Conservation (phyloP, 2,113 vertebrate species). For the Microtus montanus region DNA sequence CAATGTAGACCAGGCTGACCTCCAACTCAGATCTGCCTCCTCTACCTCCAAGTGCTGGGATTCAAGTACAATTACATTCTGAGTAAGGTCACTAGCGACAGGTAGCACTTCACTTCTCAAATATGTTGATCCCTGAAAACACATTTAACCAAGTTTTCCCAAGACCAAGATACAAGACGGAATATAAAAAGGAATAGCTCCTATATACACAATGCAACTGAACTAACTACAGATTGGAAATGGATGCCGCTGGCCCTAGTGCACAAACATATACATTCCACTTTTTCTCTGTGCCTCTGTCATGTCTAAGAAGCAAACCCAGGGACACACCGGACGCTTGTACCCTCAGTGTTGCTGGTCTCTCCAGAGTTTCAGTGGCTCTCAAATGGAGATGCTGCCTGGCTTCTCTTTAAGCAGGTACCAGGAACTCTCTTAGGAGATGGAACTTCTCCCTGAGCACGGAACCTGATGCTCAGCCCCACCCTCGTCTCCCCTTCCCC, state of each 20-base stretch:
- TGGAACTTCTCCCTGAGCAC: not conserved
- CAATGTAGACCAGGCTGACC: not conserved
- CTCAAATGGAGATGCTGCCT: slow-evolving; percentile 11
- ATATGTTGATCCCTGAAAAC: not conserved
- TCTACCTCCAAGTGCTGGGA: not conserved
- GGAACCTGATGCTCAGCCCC: slow-evolving; percentile 18
- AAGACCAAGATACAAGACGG: not conserved
- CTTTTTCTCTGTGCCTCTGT: not conserved
- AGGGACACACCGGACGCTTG: not conserved
- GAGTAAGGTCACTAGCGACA: not conserved
- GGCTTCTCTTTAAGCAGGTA: slow-evolving; percentile 23
- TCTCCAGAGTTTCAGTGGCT: slow-evolving; percentile 6
- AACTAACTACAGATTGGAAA: slow-evolving; percentile 17
- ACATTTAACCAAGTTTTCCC: slow-evolving; percentile 7
- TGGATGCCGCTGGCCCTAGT: not conserved
- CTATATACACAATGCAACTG: not conserved
- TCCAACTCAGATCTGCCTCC: not conserved
- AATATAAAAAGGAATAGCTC: not conserved
- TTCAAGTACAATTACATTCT: not conserved
- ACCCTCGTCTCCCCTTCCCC: slow-evolving; percentile 15
- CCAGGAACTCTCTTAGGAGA: slow-evolving; percentile 37
- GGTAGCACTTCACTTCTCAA: not conserved
- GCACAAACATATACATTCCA: not conserved
- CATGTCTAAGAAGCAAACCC: not conserved
- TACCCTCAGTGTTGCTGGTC: not conserved